Conservation (phyloP, 2,113 vertebrate genomes). For the Oncorhynchus clarkii region DNA sequence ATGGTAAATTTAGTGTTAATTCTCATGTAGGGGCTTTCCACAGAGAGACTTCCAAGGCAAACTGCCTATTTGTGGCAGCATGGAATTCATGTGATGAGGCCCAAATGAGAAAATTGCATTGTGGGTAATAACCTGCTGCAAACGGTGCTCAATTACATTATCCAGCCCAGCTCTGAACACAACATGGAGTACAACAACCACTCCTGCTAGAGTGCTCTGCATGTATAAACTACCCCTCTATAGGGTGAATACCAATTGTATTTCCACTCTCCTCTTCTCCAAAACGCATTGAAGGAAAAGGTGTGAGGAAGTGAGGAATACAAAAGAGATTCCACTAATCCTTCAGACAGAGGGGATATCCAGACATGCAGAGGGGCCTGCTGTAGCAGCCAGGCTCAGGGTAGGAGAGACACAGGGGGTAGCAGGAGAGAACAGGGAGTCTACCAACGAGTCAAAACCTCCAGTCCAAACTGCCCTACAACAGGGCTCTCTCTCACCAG, state of each 20-base stretch:
- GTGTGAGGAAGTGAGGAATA: too few relatives aligned
- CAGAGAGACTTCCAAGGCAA: neutral
- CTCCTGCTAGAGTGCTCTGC: slow-evolving; percentile 11
- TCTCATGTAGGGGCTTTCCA: neutral
- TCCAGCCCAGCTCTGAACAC: slow-evolving; percentile 1
- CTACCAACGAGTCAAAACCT: slow-evolving; percentile 53
- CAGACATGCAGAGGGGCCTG: slow-evolving; percentile 66
- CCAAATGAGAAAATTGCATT: neutral
- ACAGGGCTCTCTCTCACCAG: slow-evolving; percentile 47
- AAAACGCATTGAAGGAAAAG: too few relatives aligned
- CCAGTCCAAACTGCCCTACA: slow-evolving; percentile 34
- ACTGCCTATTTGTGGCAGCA: neutral
- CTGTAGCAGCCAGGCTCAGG: slow-evolving; percentile 64
- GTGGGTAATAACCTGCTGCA: neutral
- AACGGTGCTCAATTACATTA: neutral
- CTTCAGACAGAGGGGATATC: neutral
- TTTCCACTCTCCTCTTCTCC: neutral
- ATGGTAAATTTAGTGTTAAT: neutral
- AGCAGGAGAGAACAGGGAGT: slow-evolving; percentile 44
- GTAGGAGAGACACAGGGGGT: slow-evolving; percentile 49
- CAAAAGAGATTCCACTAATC: too few relatives aligned
- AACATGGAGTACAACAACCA: slow-evolving; percentile 42
- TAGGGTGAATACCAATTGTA: neutral
- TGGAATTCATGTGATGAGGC: neutral
- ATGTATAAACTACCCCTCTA: neutral